Base-by-base conservation (phyloP, 2,797 vertebrate genomes). In the Arrhamphus sclerolepis region DNA sequence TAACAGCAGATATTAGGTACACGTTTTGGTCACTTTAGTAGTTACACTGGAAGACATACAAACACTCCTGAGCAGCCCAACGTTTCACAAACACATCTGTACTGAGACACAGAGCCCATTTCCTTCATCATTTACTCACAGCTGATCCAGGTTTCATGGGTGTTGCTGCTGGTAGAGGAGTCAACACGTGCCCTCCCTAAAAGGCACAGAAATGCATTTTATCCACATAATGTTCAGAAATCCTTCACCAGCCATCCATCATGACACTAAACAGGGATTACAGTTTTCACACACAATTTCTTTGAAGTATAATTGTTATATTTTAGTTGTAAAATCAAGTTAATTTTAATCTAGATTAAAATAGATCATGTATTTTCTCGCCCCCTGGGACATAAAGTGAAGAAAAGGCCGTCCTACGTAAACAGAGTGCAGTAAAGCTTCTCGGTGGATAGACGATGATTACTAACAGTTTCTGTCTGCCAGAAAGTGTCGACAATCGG, bases 401-500 rank as follows among this genome's bases (percentile, higher is more conserved):
- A 43, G 26, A 20, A 13, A 34, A 17, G 7, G 0, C 44, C 4
- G 4, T 44, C 5, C 8, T 2, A 21, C 19, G 2, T 44, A 6
- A 20, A 17, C 40, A 43, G 18, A 0, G 16, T 9, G 2, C 4
- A 29, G 0, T 16, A 40, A 69, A 26, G 52, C 46, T 6, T 6
- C 20, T 57, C 17, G 5, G 16, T 6, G 5, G n/a, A 9, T 11
- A 7, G 2, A 9, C 17, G 8, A 34, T 3, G 4, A 0, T 5
- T 3, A 46, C 80, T 67, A 57, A 98, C 97, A 0, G 96, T 98
- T 85, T 98, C 97, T 0, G 97, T 98, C 88, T 99, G 97, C 97
- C 97, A 99, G 91, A 98, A 99, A 0, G 97, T 99, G 88, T 99
- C 97, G 41, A 99, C 97, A 0, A 99, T 89, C 2, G 97, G 94